Evolutionary conservation across 2,797 vertebrate species (phyloP), one percentile per base, ranked within the genome.

Genomic region (Thripadectes ignobilis): DNA sequence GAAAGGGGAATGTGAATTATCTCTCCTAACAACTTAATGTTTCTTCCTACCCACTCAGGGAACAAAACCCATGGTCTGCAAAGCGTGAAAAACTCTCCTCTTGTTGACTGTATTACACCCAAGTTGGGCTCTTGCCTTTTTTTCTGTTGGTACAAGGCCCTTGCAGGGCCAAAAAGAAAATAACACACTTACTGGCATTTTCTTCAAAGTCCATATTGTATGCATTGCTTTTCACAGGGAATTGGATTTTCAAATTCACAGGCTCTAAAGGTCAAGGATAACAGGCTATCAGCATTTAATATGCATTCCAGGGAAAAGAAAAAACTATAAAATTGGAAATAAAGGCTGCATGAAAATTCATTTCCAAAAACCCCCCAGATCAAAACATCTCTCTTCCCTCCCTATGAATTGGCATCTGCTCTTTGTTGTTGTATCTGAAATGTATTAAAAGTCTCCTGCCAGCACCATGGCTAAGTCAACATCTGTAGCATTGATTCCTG

Each of bases 201-300:
- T 94, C 95, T 90, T 95, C 87, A 63, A 91, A 68, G 49, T 95
- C 96, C 84, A 61, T 84, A 67, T 65, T 95, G 79, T 88, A 88
- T 86, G 87, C 91, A 80, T 95, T 84, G 65, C 81, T 95, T 91
- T 95, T 96, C 91, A 93, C 46, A 17, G 77, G 88, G 95, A 97
- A 97, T 92, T 97, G 95, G 96, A 97, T 97, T 98, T 97, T 97
- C 96, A 96, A 91, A 96, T 92, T 95, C 94, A 80, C 68, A 85
- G 59, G 81, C 79, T 93, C 85, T 86, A 97, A 97, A 97, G 96
- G 95, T 96, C 91, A 91, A 81, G 93, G 95, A 97, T 97, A 97
- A 98, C 93, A 96, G 94, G 95, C 95, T 98, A 97, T 96, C 71
- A 94, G 74, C 67, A 7, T 92, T 97, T 96, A 96, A 97, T 96